Percentiles rank a stretch among this genome's conserved stretches.
These are phyloP conservation scores for Patiria miniata DNA, from an alignment of 35 echinoderm and acorn worm genomes.

Conservation along the genomic window DNA sequence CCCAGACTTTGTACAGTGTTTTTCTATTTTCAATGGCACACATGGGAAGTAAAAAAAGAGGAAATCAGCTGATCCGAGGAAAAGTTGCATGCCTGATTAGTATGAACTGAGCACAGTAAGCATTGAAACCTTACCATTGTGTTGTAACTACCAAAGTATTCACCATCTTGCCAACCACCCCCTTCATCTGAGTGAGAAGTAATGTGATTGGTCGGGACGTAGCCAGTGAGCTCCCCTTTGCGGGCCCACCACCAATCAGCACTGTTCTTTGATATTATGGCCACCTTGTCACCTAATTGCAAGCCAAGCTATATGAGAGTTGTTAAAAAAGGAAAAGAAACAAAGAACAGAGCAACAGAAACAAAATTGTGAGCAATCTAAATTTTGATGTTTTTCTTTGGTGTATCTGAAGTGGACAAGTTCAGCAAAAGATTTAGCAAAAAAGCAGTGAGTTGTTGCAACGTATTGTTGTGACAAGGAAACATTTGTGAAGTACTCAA, in stretches of 20 bases:
- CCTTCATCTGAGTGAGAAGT: neutral
- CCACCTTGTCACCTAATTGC: conserved; percentile 41
- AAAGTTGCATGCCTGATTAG: neutral
- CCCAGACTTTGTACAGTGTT: no score
- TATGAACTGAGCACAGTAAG: neutral
- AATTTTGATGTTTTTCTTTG: neutral
- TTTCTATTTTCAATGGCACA: no score
- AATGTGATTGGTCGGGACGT: conserved; percentile 58
- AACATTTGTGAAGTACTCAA: no score
- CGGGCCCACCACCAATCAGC: conserved; percentile 68
- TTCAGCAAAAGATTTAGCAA: no score
- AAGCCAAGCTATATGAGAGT: conserved; percentile 43
- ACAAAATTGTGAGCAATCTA: neutral
- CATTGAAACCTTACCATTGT: conserved; percentile 53
- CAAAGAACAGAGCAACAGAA: neutral
- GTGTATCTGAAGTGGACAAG: no score
- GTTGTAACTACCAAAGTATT: conserved; percentile 84
- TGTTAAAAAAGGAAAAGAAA: neutral
- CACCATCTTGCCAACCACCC: conserved; percentile 74
- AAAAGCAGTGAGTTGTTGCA: no score
- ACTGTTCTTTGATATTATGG: conserved; percentile 46
- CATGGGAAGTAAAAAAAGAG: no score
- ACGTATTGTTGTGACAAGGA: no score
- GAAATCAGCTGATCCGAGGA: no score
- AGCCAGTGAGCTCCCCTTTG: conserved; percentile 24